Conservation (phyloP, 2,888 invertebrate genomes). For the Synanthedon tipuliformis region DNA sequence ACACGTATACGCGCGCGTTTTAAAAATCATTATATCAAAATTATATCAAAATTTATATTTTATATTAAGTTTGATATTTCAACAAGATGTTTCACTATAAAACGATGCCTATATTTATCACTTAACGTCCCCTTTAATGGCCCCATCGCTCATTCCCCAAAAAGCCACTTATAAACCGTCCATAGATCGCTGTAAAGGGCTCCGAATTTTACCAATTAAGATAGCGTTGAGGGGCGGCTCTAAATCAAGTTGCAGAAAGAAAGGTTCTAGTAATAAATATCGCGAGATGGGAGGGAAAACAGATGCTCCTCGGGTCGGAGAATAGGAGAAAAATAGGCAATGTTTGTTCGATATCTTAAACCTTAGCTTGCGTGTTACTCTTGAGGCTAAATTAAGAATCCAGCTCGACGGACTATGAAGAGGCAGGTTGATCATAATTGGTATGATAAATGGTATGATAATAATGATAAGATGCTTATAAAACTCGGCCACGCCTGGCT, state of each 20-base stretch:
- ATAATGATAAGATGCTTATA: no score
- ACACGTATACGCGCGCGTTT: no score
- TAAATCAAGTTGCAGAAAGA: conserved; percentile 56
- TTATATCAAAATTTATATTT: no score
- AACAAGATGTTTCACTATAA: neutral
- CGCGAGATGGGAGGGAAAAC: conserved; percentile 31
- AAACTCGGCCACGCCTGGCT: no score
- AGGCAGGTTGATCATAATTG: no score
- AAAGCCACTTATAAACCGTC: neutral
- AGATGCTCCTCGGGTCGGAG: conserved; percentile 18
- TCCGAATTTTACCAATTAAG: conserved; percentile 55
- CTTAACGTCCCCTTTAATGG: neutral
- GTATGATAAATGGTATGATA: no score
- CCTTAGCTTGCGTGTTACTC: conserved; percentile 29
- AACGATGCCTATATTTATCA: neutral
- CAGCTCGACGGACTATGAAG: no score
- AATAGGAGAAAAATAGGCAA: conserved; percentile 52
- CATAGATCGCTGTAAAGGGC: conserved; percentile 22
- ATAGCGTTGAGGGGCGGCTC: conserved; percentile 30
- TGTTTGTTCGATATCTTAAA: conserved; percentile 31
- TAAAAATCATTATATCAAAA: no score
- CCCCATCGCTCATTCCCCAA: neutral
- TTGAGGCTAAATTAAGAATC: neutral
- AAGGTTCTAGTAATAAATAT: conserved; percentile 55
- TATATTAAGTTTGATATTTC: no score